Evolutionary conservation across 1,140 invertebrate species (phyloP).

Genomic region (Araneus ventricosus): DNA sequence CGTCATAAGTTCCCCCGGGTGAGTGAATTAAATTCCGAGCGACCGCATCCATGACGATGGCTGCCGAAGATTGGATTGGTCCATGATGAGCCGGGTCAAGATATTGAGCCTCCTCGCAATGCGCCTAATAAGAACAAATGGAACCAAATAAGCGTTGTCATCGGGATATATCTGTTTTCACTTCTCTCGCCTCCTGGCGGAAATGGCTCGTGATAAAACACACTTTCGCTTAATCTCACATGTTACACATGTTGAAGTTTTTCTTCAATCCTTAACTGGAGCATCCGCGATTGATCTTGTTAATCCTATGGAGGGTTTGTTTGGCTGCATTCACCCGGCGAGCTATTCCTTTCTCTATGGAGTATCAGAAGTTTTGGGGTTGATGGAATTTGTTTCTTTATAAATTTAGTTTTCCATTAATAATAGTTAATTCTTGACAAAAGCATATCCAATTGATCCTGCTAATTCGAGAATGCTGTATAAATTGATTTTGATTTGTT

Average conservation of each 20-base stretch:
- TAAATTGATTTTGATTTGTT: too few relatives aligned
- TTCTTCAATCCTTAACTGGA: not conserved
- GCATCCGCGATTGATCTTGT: not conserved
- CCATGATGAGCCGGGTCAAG: conserved; percentile 71
- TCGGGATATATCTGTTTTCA: not conserved
- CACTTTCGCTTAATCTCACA: not conserved
- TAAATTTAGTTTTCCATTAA: too few relatives aligned
- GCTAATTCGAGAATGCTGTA: too few relatives aligned
- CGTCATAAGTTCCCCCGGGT: conserved; percentile 73
- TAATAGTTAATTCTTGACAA: too few relatives aligned
- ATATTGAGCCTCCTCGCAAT: conserved; percentile 63
- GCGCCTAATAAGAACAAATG: conserved; percentile 71
- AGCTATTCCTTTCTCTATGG: too few relatives aligned
- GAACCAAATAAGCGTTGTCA: conserved; percentile 57
- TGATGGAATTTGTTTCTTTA: too few relatives aligned
- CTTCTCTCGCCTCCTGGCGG: not conserved
- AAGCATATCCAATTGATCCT: too few relatives aligned
- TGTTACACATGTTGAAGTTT: not conserved
- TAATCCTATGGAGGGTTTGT: not conserved
- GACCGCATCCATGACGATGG: conserved; percentile 69
- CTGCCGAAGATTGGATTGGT: conserved; percentile 69
- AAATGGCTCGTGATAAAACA: not conserved
- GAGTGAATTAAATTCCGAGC: conserved; percentile 75
- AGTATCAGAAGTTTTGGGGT: too few relatives aligned
- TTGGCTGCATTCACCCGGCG: not conserved